A percentile compares a stretch with the other conserved stretches of the same genome.
Conservation (phyloP, 2,888 invertebrate species). For the Dasypolia templi region DNA sequence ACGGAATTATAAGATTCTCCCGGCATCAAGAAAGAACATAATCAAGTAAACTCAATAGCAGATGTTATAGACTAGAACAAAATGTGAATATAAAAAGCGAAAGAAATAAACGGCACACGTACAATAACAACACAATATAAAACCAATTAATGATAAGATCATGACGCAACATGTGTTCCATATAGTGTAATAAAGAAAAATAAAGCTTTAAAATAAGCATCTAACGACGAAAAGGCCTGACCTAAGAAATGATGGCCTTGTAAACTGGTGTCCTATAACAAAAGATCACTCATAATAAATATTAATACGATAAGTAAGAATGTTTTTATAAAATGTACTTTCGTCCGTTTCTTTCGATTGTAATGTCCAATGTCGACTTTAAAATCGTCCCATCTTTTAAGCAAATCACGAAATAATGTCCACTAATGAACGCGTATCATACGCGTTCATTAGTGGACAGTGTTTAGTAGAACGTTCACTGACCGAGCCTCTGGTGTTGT, state of each 20-base stretch:
- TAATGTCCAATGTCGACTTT: not conserved
- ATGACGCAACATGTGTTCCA: slow-evolving; percentile 83
- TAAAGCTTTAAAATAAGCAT: slow-evolving; percentile 80
- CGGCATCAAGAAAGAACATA: slow-evolving; percentile 25
- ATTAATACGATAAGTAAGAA: slow-evolving; percentile 13
- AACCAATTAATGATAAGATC: slow-evolving; percentile 72
- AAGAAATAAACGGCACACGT: slow-evolving; percentile 68
- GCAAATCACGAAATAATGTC: not conserved
- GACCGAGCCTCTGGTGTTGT: slow-evolving; percentile 93
- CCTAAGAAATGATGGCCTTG: slow-evolving; percentile 89
- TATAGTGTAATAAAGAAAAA: slow-evolving; percentile 67
- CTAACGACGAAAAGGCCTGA: slow-evolving; percentile 84
- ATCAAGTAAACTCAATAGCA: slow-evolving; percentile 60
- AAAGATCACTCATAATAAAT: slow-evolving; percentile 77
- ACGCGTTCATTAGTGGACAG: not conserved
- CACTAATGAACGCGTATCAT: too few relatives aligned
- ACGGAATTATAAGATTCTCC: slow-evolving; percentile 29
- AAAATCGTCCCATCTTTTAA: not conserved
- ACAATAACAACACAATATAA: slow-evolving; percentile 78
- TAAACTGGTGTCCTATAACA: slow-evolving; percentile 90
- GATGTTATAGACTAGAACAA: slow-evolving; percentile 60
- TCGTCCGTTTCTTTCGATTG: slow-evolving; percentile 17
- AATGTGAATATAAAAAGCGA: slow-evolving; percentile 62
- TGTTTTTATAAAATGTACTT: slow-evolving; percentile 5
- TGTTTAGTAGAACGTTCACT: slow-evolving; percentile 61